These are phyloP conservation scores for Onychostruthus taczanowskii DNA, from an alignment of 2,113 vertebrate species.

Conservation along the genomic window DNA sequence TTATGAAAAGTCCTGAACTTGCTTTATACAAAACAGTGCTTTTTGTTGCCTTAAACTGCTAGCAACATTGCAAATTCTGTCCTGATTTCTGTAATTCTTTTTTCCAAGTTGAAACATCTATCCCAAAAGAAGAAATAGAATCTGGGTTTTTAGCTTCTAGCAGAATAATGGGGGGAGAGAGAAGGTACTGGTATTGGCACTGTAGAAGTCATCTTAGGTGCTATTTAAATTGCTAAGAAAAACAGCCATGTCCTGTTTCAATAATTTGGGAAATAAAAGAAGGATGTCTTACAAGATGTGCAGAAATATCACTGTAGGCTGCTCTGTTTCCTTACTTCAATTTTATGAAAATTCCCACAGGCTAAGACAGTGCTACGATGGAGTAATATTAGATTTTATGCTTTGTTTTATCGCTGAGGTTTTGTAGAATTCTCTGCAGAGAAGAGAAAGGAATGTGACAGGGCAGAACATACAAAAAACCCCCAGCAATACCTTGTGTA, in stretches of 20 bases:
- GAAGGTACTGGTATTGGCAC: background rate
- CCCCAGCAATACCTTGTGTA: background rate
- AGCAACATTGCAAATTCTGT: background rate
- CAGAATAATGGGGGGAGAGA: background rate
- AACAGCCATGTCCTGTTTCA: background rate
- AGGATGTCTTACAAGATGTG: background rate
- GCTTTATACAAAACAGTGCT: background rate
- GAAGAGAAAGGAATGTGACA: background rate
- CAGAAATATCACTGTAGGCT: background rate
- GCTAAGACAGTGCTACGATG: background rate
- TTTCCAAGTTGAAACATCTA: background rate
- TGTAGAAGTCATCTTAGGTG: background rate
- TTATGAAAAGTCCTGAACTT: background rate
- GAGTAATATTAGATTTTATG: conserved; percentile 5
- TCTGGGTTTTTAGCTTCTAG: background rate
- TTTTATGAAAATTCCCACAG: background rate
- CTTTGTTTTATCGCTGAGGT: background rate
- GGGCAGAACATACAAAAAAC: background rate
- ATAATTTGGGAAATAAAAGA: background rate
- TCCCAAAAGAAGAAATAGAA: background rate
- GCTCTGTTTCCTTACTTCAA: background rate
- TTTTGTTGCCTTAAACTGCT: background rate
- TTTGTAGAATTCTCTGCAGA: background rate
- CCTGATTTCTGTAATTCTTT: background rate
- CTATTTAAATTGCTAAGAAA: background rate